These are phyloP conservation scores for Gavia stellata DNA, from an alignment of 2,113 vertebrate genomes.

Conservation along the genomic window DNA sequence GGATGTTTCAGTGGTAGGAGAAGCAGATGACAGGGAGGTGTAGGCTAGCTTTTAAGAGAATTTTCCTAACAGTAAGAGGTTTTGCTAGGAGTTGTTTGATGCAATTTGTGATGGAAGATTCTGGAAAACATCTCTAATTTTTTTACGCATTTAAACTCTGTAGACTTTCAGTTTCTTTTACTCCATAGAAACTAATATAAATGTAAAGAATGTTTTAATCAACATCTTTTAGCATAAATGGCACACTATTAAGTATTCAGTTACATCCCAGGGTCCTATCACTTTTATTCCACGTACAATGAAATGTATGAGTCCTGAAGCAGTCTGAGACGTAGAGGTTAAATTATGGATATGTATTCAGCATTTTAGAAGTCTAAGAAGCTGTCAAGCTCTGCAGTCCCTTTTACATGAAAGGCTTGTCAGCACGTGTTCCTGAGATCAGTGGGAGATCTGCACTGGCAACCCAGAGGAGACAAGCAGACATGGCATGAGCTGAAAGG, in stretches of 20 bases:
- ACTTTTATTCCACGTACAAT: not conserved
- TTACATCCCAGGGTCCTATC: constrained; percentile 11
- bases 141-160: not conserved
- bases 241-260: not conserved
- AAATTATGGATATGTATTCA: not conserved
- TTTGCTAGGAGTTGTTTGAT: not conserved
- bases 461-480: not conserved
- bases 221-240: not conserved
- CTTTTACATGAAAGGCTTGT: not conserved
- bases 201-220: not conserved
- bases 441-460: not conserved
- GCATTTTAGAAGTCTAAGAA: not conserved
- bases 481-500: not conserved
- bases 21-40: not conserved
- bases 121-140: not conserved
- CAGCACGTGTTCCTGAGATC: not conserved
- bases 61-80: not conserved
- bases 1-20: not conserved
- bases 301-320: not conserved
- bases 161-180: not conserved
- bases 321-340: not conserved
- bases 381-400: not conserved
- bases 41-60: not conserved
- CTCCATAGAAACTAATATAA: not conserved
- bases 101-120: not conserved